Evolutionary conservation across 2,113 vertebrate species (phyloP).

Genomic region (Silurus glanis): DNA sequence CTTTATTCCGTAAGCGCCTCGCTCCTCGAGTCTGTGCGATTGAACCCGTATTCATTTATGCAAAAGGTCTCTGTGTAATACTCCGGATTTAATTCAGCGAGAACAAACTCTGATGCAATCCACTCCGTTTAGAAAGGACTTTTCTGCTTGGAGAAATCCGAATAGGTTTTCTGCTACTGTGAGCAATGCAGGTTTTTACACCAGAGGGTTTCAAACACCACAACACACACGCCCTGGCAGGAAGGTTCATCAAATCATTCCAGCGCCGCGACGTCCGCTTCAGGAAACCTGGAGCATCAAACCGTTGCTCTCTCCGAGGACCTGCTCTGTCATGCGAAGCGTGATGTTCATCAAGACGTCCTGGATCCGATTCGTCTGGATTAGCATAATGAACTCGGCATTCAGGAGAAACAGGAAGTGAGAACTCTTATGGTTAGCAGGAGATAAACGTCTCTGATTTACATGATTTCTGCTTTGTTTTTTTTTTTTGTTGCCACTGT

Average conservation of each 20-base stretch:
- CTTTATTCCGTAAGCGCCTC: neutral
- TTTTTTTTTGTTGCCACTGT: too few species aligned
- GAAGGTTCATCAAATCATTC: neutral
- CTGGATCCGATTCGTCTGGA: neutral
- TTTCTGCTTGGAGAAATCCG: conserved; percentile 19
- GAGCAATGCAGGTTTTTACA: neutral
- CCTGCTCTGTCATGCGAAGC: neutral
- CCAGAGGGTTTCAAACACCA: conserved; percentile 1
- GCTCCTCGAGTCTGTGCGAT: neutral
- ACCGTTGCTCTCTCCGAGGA: neutral
- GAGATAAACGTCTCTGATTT: too few species aligned
- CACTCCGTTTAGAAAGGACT: neutral
- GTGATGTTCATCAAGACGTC: neutral
- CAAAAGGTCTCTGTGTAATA: neutral
- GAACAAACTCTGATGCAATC: neutral
- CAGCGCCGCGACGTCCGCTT: neutral
- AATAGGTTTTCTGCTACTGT: conserved; percentile 15
- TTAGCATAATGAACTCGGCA: neutral
- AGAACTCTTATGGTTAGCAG: neutral
- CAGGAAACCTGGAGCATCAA: neutral
- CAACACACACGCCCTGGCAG: neutral
- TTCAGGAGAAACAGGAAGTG: neutral
- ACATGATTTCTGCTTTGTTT: too few species aligned
- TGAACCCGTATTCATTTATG: neutral
- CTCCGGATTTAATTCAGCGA: conserved; percentile 1